Evolutionary conservation across 2,113 vertebrate species (phyloP), one percentile per base, ranked within the genome.

Genomic region (Reinhardtius hippoglossoides): DNA sequence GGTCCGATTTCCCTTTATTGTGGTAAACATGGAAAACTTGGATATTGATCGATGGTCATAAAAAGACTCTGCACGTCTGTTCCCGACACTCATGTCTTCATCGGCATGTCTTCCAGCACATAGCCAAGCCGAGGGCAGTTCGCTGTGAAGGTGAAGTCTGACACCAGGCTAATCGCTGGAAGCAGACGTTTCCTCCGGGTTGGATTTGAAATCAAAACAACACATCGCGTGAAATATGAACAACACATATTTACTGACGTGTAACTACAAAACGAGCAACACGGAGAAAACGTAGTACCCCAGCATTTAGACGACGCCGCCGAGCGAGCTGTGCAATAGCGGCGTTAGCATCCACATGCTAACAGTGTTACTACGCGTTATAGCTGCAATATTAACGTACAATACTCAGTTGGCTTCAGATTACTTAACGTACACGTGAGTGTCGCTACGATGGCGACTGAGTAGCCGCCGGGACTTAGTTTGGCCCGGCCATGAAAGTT

Each of bases 401-500:
- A 14, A 18, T 0, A 2, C 0, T 0, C 1, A 3, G 0, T 3
- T 40, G 27, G 12, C 0, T 14, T 3, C 0, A 5, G 1, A 8
- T 4, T 0, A 0, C 6, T 31, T 18, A 0, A 2, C 37, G n/a
- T 18, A 15, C 2, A 3, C 1, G 1, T 6, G 13, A n/a, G 0
- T 18, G 1, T 40, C 16, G 27, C 1, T 1, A 1, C 0, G 2
- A 9, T 0, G 6, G 1, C 1, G 0, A 7, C 5, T 2, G 4
- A 20, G 21, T 3, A n/a, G 27, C 4, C 0, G 16, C 9, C 9
- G 24, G 5, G 2, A n/a, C 35, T 72, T 57, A 78, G 62, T 79
- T 83, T 31, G 31, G 58, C 35, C 37, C 60, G 15, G 55, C 15
- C 50, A 6, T 68, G 8, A 88, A 93, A 91, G 76, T 92, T 91